phyloP scores from a whole-genome alignment of 2,888 invertebrate species.

The Villa cingulata region DNA sequence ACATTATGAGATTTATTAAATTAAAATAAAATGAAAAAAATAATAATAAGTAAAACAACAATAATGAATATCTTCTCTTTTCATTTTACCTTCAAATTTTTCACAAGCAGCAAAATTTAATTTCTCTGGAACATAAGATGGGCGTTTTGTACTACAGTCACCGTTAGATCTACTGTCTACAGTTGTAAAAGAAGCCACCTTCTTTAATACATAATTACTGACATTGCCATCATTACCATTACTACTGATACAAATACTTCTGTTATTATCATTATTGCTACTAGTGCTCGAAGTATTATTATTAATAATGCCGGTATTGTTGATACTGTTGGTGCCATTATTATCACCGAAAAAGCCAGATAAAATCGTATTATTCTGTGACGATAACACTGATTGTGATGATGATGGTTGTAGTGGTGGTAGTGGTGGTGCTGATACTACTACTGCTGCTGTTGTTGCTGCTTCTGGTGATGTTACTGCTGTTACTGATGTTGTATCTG shows the following conservation, averaged over 20 bases:
- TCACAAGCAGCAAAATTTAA: conserved; percentile 75
- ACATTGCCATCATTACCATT: conserved; percentile 32
- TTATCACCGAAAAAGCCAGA: conserved; percentile 3
- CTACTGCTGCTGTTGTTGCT: conserved; percentile 10
- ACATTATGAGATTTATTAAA: too few relatives aligned
- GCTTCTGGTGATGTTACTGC: conserved; percentile 5
- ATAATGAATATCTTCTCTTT: conserved; percentile 26
- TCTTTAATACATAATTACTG: conserved; percentile 64
- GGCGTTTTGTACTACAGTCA: conserved; percentile 40
- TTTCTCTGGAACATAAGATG: conserved; percentile 72
- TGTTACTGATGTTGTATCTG: background rate
- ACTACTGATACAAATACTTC: too few relatives aligned
- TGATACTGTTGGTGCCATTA: conserved; percentile 5
- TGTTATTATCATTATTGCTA: too few relatives aligned
- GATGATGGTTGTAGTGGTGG: conserved; percentile 6
- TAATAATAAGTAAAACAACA: conserved; percentile 13
- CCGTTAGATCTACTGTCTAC: conserved; percentile 48
- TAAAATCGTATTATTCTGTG: conserved; percentile 11
- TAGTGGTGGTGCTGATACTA: conserved; percentile 12
- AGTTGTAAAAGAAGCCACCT: conserved; percentile 64
- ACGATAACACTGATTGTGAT: conserved; percentile 7
- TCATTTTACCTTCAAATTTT: conserved; percentile 95
- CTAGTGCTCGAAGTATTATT: background rate
- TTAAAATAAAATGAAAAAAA: conserved; percentile 20
- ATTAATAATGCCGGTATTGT: background rate